Conservation (phyloP, 2,888 invertebrate species). For the Carterocephalus palaemon region DNA sequence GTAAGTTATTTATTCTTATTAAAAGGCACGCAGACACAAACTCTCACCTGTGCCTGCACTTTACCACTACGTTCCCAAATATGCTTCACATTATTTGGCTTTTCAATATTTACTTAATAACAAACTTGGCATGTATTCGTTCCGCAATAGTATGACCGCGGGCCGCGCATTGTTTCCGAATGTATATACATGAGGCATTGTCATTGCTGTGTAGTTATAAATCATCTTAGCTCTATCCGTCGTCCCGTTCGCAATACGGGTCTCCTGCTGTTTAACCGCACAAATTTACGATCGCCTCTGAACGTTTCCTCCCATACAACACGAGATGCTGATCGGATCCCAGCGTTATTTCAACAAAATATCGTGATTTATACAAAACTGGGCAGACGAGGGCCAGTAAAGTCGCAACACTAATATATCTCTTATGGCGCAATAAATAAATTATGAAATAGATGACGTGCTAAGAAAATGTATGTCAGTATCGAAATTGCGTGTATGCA, state of each 20-base stretch:
- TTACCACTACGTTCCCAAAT: too few species aligned
- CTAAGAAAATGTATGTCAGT: conserved; percentile 8
- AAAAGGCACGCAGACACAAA: too few species aligned
- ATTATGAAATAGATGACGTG: conserved; percentile 27
- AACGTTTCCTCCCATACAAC: conserved; percentile 52
- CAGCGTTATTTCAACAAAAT: conserved; percentile 75
- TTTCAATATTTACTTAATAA: too few species aligned
- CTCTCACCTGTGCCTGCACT: too few species aligned
- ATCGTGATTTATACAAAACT: conserved; percentile 54
- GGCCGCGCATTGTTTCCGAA: conserved; percentile 33
- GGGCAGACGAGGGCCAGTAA: conserved; percentile 20
- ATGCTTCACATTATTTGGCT: too few species aligned
- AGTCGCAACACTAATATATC: conserved; percentile 27
- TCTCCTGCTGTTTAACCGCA: conserved; percentile 72
- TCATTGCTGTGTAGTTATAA: conserved; percentile 49
- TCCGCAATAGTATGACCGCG: too few species aligned
- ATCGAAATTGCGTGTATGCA: too few species aligned
- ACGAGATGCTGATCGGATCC: conserved; percentile 68
- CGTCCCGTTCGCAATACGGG: conserved; percentile 54
- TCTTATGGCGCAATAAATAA: conserved; percentile 28
- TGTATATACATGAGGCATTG: conserved; percentile 50
- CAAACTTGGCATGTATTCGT: too few species aligned
- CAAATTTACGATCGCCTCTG: conserved; percentile 76
- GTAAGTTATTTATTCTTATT: too few species aligned
- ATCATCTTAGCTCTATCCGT: conserved; percentile 73